Percentiles rank a stretch among this genome's conserved stretches.
Conservation (phyloP, 2,888 invertebrate species). For the Andrena bucephala region DNA sequence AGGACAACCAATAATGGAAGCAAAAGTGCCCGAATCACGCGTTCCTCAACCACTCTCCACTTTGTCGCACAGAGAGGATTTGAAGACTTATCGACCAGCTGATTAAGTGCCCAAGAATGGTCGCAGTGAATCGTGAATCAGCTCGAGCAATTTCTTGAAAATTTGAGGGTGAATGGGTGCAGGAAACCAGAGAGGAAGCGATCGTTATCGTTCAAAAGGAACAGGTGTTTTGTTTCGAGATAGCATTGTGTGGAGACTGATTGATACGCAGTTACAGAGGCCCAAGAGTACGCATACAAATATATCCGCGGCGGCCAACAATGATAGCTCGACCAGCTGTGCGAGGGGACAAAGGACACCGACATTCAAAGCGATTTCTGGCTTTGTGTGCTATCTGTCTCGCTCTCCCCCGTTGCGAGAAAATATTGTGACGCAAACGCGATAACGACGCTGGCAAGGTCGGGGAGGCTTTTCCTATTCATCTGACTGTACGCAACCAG, state of each 20-base stretch:
- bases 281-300: neutral
- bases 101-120: neutral
- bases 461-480: conserved; percentile 67
- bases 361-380: conserved; percentile 62
- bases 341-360: conserved; percentile 63
- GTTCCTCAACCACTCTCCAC: neutral
- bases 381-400: conserved; percentile 33
- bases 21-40: no score
- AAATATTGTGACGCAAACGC: conserved; percentile 70
- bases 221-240: conserved; percentile 50
- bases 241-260: conserved; percentile 22
- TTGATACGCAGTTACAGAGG: conserved; percentile 13
- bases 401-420: conserved; percentile 37
- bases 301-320: conserved; percentile 21
- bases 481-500: conserved; percentile 50
- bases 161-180: neutral
- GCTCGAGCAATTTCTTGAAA: neutral
- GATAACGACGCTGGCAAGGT: conserved; percentile 66
- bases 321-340: conserved; percentile 61
- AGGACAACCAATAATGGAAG: no score
- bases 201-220: conserved; percentile 34
- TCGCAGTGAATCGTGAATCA: neutral
- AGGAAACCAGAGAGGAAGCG: neutral
- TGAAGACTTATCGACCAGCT: neutral
- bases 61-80: neutral